These are phyloP conservation scores for Chrysolina haemoptera DNA, from an alignment of 2,888 invertebrate species.

Conservation along the genomic window DNA sequence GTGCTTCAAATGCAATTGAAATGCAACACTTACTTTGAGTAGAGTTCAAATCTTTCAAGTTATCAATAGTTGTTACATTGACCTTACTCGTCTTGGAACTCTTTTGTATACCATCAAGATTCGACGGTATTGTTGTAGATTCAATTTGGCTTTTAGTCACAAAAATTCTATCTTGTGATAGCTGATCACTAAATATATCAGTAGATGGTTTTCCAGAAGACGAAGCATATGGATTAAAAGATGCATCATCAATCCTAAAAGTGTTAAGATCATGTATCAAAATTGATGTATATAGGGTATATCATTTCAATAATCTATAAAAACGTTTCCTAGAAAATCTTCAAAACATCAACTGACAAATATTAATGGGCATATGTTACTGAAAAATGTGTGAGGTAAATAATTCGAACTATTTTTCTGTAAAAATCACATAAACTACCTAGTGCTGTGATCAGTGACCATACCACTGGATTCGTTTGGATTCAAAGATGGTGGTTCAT, in stretches of 20 bases:
- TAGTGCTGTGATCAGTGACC: slow-evolving; percentile 55
- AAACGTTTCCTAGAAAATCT: no score
- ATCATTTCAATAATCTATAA: no score
- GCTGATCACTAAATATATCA: slow-evolving; percentile 60
- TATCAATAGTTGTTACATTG: slow-evolving; percentile 58
- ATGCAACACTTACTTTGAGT: not conserved
- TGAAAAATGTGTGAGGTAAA: no score
- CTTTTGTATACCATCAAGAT: slow-evolving; percentile 53
- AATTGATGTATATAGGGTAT: not conserved
- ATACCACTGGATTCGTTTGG: slow-evolving; percentile 60
- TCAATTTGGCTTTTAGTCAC: slow-evolving; percentile 56
- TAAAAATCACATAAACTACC: slow-evolving; percentile 39
- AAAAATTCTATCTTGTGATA: slow-evolving; percentile 59
- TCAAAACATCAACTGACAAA: no score
- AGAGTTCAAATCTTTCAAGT: slow-evolving; percentile 32
- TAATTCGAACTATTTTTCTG: no score
- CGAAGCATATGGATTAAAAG: slow-evolving; percentile 58
- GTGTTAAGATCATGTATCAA: slow-evolving; percentile 13
- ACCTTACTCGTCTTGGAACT: slow-evolving; percentile 30
- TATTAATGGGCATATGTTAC: no score
- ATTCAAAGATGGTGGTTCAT: slow-evolving; percentile 61
- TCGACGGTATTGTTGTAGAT: slow-evolving; percentile 28
- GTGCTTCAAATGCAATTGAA: not conserved
- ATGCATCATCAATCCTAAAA: slow-evolving; percentile 55
- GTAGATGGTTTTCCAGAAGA: slow-evolving; percentile 59